Evolutionary conservation across 53 echinoderm and acorn worm genomes (phyloP).

Genomic region (Apostichopus leukothele): DNA sequence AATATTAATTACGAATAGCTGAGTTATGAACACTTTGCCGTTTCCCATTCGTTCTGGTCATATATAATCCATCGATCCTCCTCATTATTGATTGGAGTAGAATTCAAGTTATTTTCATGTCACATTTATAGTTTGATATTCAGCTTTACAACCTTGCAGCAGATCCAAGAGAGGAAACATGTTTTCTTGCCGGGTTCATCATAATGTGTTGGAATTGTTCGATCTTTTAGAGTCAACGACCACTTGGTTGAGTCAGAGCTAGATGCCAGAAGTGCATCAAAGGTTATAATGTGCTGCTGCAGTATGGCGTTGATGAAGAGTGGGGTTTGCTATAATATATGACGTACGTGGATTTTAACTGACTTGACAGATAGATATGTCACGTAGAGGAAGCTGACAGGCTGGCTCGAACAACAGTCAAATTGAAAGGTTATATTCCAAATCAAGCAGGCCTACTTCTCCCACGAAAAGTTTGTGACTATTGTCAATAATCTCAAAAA

Average conservation of each 20-base stretch:
- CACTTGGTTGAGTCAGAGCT: constrained; percentile 29
- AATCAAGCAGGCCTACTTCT: neutral
- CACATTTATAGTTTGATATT: neutral
- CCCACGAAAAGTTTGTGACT: neutral
- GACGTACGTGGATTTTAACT: neutral
- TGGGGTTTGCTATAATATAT: neutral
- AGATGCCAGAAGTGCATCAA: neutral
- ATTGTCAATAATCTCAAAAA: neutral
- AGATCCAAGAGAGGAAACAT: neutral
- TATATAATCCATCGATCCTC: neutral
- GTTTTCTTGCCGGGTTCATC: neutral
- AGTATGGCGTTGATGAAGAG: neutral
- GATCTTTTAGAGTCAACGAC: constrained; percentile 25
- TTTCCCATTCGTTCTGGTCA: neutral
- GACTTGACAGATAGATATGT: neutral
- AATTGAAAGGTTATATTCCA: neutral
- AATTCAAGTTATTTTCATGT: too few species aligned
- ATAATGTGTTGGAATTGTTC: neutral
- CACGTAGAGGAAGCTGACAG: constrained; percentile 6
- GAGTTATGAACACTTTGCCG: neutral
- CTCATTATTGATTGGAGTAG: neutral
- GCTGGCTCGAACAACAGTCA: neutral
- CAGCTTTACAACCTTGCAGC: neutral
- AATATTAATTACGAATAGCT: neutral
- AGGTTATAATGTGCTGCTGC: neutral